These are phyloP conservation scores for Vanessa tameamea DNA, from an alignment of 1,140 invertebrate species.

Conservation along the genomic window DNA sequence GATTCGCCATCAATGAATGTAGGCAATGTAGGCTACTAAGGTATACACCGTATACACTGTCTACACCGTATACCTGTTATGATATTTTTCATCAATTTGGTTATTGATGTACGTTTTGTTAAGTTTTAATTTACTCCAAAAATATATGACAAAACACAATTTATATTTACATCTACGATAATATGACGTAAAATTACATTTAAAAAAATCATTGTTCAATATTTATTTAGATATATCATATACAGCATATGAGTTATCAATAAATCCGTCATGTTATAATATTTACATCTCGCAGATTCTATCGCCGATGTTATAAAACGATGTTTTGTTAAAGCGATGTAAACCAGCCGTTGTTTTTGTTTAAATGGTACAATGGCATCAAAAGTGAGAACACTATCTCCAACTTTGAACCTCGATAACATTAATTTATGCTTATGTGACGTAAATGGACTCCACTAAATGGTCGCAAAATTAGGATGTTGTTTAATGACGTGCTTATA, in stretches of 20 bases:
- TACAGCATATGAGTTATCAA: constrained; percentile 1
- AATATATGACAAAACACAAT: no score
- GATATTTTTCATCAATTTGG: no score
- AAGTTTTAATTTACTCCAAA: no score
- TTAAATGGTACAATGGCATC: constrained; percentile 40
- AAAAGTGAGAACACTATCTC: constrained; percentile 36
- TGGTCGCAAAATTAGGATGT: constrained; percentile 20
- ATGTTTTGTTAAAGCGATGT: constrained; percentile 21
- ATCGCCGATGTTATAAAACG: constrained; percentile 18
- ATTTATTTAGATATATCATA: no score
- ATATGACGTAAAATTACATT: no score
- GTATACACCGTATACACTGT: no score
- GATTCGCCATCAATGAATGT: no score
- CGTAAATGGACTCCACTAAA: constrained; percentile 25
- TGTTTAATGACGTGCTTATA: constrained; percentile 12
- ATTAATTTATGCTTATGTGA: constrained; percentile 36
- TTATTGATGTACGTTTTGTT: no score
- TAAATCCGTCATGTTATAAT: constrained; percentile 13
- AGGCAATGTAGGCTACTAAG: no score
- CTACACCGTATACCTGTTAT: no score
- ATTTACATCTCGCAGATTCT: constrained; percentile 16
- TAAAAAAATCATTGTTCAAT: constrained; percentile 11
- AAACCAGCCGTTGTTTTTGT: constrained; percentile 35
- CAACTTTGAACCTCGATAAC: constrained; percentile 48
- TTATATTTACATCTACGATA: no score